Percentiles rank a stretch among this genome's conserved stretches.
These are phyloP conservation scores for Phrixothrix hirtus DNA, from an alignment of 2,888 invertebrate species.

Conservation along the genomic window DNA sequence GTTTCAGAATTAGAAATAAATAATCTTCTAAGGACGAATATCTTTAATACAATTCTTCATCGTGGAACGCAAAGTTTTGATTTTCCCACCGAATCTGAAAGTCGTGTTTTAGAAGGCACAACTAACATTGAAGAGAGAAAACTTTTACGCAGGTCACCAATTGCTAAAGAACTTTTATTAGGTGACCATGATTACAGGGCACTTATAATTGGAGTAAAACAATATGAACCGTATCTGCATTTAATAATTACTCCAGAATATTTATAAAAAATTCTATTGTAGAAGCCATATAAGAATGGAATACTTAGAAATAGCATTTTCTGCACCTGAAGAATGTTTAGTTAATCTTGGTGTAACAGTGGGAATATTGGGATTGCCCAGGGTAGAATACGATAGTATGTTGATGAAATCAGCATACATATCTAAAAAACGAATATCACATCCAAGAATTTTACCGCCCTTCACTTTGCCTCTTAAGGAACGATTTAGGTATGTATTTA, in stretches of 20 bases:
- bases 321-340: slow-evolving; percentile 62
- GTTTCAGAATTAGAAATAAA: slow-evolving; percentile 65
- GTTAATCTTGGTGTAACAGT: slow-evolving; percentile 56
- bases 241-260: no score
- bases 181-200: slow-evolving; percentile 64
- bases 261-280: no score
- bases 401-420: slow-evolving; percentile 51
- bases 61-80: slow-evolving; percentile 51
- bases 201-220: slow-evolving; percentile 59
- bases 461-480: background rate
- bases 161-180: slow-evolving; percentile 63
- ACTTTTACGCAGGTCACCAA: slow-evolving; percentile 62
- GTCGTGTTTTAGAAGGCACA: slow-evolving; percentile 60
- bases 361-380: slow-evolving; percentile 64
- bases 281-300: slow-evolving; percentile 55
- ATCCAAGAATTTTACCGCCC: slow-evolving; percentile 30
- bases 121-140: slow-evolving; percentile 61
- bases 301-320: slow-evolving; percentile 61
- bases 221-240: slow-evolving; percentile 48
- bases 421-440: slow-evolving; percentile 37
- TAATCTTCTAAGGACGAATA: slow-evolving; percentile 63
- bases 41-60: slow-evolving; percentile 63
- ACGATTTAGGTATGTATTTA: background rate
- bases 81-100: slow-evolving; percentile 53
- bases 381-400: slow-evolving; percentile 63